Conservation (phyloP, 2,888 invertebrate species). For the Hesperia comma region DNA sequence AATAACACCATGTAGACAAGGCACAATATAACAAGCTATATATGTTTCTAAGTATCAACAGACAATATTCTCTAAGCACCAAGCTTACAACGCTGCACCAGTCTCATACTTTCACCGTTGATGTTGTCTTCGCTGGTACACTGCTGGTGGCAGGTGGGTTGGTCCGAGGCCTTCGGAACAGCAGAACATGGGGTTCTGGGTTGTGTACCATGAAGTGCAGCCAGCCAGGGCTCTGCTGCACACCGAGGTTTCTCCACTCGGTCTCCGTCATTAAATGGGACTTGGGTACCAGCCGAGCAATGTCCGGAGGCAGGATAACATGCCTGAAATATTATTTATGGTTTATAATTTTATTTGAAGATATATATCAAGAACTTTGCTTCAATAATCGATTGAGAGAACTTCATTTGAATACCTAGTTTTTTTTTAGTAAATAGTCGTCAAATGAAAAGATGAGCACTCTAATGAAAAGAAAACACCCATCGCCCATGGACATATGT, state of each 20-base stretch:
- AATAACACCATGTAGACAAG: background rate
- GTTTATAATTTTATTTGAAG: background rate
- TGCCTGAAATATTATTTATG: slow-evolving; percentile 85
- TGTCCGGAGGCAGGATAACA: slow-evolving; percentile 93
- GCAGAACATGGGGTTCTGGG: slow-evolving; percentile 94
- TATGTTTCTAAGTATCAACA: slow-evolving; percentile 1
- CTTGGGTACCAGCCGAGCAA: slow-evolving; percentile 93
- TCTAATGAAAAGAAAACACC: too few relatives aligned
- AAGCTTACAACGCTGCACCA: background rate
- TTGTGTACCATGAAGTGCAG: slow-evolving; percentile 95
- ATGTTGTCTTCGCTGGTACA: slow-evolving; percentile 60
- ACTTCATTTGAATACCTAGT: too few relatives aligned
- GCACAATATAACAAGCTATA: slow-evolving; percentile 9
- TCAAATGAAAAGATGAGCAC: too few relatives aligned
- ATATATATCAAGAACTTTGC: too few relatives aligned
- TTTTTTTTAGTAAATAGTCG: too few relatives aligned
- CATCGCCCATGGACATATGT: too few relatives aligned
- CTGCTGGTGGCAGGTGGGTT: slow-evolving; percentile 41
- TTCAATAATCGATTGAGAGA: too few relatives aligned
- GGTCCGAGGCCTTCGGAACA: slow-evolving; percentile 87
- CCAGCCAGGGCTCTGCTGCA: slow-evolving; percentile 95
- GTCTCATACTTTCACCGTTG: slow-evolving; percentile 62
- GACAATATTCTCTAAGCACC: slow-evolving; percentile 12
- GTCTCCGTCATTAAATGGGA: slow-evolving; percentile 96
- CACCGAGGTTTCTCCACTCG: slow-evolving; percentile 97